phyloP scores from a whole-genome alignment of 2,888 invertebrate species.

The Synergus umbraculus region DNA sequence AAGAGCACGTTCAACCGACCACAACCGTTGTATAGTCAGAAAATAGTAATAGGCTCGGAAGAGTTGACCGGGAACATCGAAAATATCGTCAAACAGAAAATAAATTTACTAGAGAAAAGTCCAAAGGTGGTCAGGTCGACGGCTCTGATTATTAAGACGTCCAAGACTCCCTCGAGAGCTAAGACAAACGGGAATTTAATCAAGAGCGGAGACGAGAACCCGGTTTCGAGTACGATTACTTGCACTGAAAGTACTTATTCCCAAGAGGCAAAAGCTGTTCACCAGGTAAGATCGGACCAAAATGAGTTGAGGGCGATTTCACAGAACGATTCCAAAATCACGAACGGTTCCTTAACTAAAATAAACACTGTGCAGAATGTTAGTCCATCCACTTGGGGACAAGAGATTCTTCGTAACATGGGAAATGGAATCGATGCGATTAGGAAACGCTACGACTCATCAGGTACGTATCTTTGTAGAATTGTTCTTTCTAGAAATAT shows the following conservation, averaged over 20 bases:
- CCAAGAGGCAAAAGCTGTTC: not conserved
- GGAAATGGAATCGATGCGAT: conserved; percentile 41
- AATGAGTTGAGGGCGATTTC: not conserved
- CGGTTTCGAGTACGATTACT: conserved; percentile 30
- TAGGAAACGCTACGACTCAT: conserved; percentile 13
- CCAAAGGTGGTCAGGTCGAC: conserved; percentile 74
- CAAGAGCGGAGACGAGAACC: conserved; percentile 27
- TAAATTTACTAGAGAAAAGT: conserved; percentile 72
- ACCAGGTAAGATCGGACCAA: conserved; percentile 51
- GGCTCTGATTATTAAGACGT: conserved; percentile 74
- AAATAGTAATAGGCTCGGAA: conserved; percentile 75
- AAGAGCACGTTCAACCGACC: conserved; percentile 72
- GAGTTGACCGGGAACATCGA: conserved; percentile 73
- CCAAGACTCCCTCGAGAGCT: conserved; percentile 65
- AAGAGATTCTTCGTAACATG: conserved; percentile 16
- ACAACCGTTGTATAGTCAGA: conserved; percentile 74
- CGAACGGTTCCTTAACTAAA: conserved; percentile 32
- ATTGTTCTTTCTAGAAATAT: not conserved
- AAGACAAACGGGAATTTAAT: conserved; percentile 52
- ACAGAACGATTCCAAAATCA: not conserved
- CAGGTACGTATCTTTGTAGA: conserved; percentile 29
- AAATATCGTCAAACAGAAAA: conserved; percentile 72
- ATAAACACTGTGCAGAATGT: conserved; percentile 24
- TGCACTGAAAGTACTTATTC: conserved; percentile 19
- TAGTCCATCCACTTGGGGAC: conserved; percentile 28